phyloP scores from a whole-genome alignment of 2,888 invertebrate genomes.

The Globia sparganii region DNA sequence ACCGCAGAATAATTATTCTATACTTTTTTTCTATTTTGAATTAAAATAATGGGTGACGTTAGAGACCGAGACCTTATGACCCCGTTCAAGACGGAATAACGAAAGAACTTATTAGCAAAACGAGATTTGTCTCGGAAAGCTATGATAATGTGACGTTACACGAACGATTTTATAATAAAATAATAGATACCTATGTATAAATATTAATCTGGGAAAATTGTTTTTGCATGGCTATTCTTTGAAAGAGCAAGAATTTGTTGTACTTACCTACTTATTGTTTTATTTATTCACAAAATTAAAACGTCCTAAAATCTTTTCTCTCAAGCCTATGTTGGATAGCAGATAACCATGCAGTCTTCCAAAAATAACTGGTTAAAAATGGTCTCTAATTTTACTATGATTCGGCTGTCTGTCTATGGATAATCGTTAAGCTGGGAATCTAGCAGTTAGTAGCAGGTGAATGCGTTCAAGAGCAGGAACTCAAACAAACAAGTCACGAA shows the following conservation, averaged over 20 bases:
- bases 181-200: conserved; percentile 27
- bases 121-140: conserved; percentile 59
- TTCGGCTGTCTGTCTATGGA: not conserved
- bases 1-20: conserved; percentile 59
- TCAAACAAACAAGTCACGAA: conserved; percentile 32
- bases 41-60: conserved; percentile 75
- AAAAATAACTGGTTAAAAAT: not conserved
- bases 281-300: not conserved
- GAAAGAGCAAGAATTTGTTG: not conserved
- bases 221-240: conserved; percentile 25
- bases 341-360: not conserved
- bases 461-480: conserved; percentile 27
- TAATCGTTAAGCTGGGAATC: not conserved
- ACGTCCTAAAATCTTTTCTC: not conserved
- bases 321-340: not conserved
- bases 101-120: conserved; percentile 60
- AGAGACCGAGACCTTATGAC: conserved; percentile 78
- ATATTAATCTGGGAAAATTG: conserved; percentile 51
- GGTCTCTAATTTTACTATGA: not conserved
- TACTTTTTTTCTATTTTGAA: conserved; percentile 66
- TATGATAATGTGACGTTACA: conserved; percentile 54
- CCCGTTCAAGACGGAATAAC: conserved; percentile 72
- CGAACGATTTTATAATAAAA: conserved; percentile 43
- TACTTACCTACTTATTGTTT: not conserved
- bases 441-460: not conserved